phyloP scores from a whole-genome alignment of 2,797 vertebrate species.

The Gallinago nigripennis region DNA sequence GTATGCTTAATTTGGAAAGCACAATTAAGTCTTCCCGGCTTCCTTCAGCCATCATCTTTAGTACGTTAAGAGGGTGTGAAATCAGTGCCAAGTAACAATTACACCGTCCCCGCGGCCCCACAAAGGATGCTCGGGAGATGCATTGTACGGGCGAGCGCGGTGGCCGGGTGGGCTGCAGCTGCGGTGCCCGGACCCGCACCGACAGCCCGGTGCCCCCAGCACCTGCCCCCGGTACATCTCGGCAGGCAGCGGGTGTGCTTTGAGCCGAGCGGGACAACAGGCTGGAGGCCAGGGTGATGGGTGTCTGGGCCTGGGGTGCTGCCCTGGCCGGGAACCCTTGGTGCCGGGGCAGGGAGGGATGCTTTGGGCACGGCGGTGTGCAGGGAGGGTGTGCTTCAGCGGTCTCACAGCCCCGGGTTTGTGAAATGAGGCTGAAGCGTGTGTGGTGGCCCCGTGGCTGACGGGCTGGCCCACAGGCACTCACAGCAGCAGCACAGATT shows the following conservation, averaged over 20 bases:
- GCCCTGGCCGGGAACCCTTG: background rate
- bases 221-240: constrained; percentile 69
- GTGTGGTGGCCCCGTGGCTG: accelerated
- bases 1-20: constrained; percentile 66
- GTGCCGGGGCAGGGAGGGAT: background rate
- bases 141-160: constrained; percentile 58
- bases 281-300: background rate
- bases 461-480: accelerated
- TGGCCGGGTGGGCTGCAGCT: constrained; percentile 65
- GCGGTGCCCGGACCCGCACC: constrained; percentile 15
- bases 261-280: accelerated
- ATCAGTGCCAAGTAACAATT: constrained; percentile 78
- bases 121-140: constrained; percentile 72
- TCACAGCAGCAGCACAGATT: background rate
- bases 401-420: accelerated
- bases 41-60: constrained; percentile 68
- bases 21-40: constrained; percentile 64
- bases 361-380: accelerated
- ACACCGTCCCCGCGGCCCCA: constrained; percentile 51
- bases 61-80: constrained; percentile 77
- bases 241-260: background rate
- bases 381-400: background rate
- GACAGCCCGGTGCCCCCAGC: constrained; percentile 72
- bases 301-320: background rate
- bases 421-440: accelerated